Evolutionary conservation across 1,140 invertebrate species (phyloP).

Genomic region (Brachionus plicatilis): DNA sequence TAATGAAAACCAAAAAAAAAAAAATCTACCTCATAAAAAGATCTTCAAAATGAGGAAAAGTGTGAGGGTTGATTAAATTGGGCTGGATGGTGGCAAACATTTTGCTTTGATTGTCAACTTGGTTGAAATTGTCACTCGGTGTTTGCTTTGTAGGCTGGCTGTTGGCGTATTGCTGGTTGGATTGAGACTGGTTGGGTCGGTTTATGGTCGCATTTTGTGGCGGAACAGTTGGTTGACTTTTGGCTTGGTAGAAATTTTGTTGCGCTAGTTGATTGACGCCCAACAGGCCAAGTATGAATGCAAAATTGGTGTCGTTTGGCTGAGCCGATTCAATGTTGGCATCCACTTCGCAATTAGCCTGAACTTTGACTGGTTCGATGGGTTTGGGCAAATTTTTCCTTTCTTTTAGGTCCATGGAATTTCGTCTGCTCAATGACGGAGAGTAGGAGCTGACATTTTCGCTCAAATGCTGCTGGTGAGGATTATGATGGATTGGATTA

Average conservation of each 20-base stretch:
- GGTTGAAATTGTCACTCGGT: background rate
- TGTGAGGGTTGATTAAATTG: background rate
- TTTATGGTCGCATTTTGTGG: background rate
- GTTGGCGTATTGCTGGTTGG: background rate
- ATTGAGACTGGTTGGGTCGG: background rate
- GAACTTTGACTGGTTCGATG: background rate
- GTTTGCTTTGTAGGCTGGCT: background rate
- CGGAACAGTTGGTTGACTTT: background rate
- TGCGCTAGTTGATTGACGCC: background rate
- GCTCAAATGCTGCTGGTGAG: conserved; percentile 5
- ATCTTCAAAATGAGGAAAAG: background rate
- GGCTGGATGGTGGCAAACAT: background rate
- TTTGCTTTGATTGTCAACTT: background rate
- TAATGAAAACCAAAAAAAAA: no score
- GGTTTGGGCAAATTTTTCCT: background rate
- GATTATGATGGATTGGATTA: conserved; percentile 12
- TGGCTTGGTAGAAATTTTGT: background rate
- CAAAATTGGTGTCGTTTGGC: background rate
- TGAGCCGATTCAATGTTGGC: background rate
- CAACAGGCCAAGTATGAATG: background rate
- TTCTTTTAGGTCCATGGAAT: conserved; percentile 10
- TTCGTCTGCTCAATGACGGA: background rate
- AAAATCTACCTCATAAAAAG: background rate
- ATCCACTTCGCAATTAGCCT: background rate
- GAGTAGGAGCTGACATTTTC: background rate